phyloP scores from a whole-genome alignment of 2,113 vertebrate species.

The Chloroceryle aenea region DNA sequence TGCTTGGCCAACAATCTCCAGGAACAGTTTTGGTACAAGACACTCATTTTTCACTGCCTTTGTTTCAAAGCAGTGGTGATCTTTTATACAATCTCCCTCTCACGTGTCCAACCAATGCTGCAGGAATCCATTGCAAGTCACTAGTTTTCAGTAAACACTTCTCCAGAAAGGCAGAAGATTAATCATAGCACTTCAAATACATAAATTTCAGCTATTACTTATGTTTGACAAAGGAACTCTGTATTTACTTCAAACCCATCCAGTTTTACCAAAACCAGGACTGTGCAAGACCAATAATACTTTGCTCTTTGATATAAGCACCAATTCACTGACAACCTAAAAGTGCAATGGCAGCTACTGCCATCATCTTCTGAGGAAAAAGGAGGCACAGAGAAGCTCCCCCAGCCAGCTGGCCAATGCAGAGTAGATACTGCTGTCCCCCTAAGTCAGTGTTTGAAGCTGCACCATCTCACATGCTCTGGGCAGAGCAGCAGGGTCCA shows the following conservation, averaged over 20 bases:
- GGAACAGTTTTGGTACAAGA: not conserved
- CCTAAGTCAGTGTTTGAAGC: not conserved
- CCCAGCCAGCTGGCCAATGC: not conserved
- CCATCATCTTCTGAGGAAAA: not conserved
- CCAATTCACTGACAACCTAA: not conserved
- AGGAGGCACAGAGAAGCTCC: not conserved
- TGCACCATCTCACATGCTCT: not conserved
- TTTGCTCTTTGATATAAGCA: not conserved
- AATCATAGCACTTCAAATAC: not conserved
- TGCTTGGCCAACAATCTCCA: not conserved
- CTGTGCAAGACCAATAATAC: not conserved
- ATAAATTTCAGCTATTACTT: not conserved
- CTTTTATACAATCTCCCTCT: not conserved
- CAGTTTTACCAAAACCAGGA: not conserved
- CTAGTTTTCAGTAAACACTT: not conserved
- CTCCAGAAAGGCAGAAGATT: not conserved
- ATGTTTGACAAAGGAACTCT: not conserved
- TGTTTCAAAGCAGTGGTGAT: not conserved
- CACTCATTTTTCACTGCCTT: not conserved
- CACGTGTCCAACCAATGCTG: not conserved
- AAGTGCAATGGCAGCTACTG: not conserved
- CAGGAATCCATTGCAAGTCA: fast-evolving
- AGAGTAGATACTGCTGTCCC: not conserved
- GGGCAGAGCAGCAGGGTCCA: not conserved
- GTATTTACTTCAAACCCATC: not conserved